These are phyloP conservation scores for Parnassius apollo DNA, from an alignment of 2,888 invertebrate species.

Conservation along the genomic window DNA sequence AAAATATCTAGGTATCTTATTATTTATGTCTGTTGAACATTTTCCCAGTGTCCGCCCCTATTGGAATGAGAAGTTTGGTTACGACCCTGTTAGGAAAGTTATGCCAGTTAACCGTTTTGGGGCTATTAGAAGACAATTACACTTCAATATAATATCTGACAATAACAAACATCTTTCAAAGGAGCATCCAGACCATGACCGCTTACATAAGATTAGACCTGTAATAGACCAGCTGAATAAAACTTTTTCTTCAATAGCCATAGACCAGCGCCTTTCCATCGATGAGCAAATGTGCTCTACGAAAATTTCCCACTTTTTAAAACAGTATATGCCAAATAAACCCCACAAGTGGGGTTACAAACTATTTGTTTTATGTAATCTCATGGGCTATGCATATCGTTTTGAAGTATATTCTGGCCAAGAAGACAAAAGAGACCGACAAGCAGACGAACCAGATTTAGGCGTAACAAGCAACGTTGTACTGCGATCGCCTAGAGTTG, in stretches of 20 bases:
- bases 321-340: conserved; percentile 12
- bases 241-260: conserved; percentile 1
- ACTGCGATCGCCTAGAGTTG: neutral
- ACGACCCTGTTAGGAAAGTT: conserved; percentile 28
- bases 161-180: conserved; percentile 36
- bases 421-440: neutral
- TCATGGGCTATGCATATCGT: conserved; percentile 32
- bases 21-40: neutral
- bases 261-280: neutral
- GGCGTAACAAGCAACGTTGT: neutral
- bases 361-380: conserved; percentile 30
- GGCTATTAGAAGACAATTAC: conserved; percentile 34
- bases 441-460: neutral
- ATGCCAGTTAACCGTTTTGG: conserved; percentile 35
- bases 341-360: conserved; percentile 33
- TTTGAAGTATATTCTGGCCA: conserved; percentile 33
- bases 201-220: conserved; percentile 33
- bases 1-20: neutral
- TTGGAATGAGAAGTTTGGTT: conserved; percentile 18
- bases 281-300: neutral
- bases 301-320: conserved; percentile 34
- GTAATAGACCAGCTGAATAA: too few relatives aligned
- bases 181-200: conserved; percentile 13
- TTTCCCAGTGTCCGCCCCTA: neutral
- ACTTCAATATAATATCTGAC: conserved; percentile 43